Conservation (phyloP, 2,797 vertebrate species). For the Oreochromis mossambicus region DNA sequence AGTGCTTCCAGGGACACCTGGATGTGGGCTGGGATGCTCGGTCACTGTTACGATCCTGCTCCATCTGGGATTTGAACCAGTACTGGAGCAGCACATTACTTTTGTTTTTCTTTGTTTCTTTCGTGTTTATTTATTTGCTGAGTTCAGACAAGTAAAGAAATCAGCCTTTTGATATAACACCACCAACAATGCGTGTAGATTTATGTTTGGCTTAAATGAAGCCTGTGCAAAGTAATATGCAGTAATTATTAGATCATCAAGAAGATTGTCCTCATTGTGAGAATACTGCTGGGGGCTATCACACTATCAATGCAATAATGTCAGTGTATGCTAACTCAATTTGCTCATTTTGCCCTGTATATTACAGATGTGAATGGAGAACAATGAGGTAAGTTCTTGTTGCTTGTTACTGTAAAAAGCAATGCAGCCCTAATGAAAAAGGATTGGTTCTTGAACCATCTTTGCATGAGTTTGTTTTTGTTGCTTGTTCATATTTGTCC, state of each 20-base stretch:
- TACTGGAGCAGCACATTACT: neutral
- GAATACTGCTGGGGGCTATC: slow-evolving; percentile 30
- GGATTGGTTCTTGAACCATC: neutral
- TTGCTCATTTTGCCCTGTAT: slow-evolving; percentile 4
- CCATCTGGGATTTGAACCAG: slow-evolving; percentile 58
- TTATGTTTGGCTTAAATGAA: slow-evolving; percentile 7
- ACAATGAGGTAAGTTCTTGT: slow-evolving; percentile 11
- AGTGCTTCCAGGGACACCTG: slow-evolving; percentile 69
- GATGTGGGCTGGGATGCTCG: slow-evolving; percentile 49
- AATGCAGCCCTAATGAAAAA: slow-evolving; percentile 10
- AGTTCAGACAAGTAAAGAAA: slow-evolving; percentile 43
- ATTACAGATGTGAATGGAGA: slow-evolving; percentile 39
- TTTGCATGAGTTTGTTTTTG: neutral
- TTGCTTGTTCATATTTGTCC: neutral
- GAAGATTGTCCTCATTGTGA: slow-evolving; percentile 36
- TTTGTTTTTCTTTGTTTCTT: neutral
- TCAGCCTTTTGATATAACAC: slow-evolving; percentile 49
- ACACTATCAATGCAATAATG: slow-evolving; percentile 39
- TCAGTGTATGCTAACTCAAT: slow-evolving; percentile 25
- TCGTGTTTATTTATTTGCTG: slow-evolving; percentile 35
- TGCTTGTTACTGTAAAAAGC: slow-evolving; percentile 1
- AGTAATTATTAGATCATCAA: slow-evolving; percentile 50
- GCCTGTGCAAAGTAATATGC: slow-evolving; percentile 40
- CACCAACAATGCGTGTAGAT: slow-evolving; percentile 18
- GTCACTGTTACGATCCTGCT: slow-evolving; percentile 53